phyloP scores from a whole-genome alignment of 2,113 vertebrate genomes.

The Struthidea cinerea region DNA sequence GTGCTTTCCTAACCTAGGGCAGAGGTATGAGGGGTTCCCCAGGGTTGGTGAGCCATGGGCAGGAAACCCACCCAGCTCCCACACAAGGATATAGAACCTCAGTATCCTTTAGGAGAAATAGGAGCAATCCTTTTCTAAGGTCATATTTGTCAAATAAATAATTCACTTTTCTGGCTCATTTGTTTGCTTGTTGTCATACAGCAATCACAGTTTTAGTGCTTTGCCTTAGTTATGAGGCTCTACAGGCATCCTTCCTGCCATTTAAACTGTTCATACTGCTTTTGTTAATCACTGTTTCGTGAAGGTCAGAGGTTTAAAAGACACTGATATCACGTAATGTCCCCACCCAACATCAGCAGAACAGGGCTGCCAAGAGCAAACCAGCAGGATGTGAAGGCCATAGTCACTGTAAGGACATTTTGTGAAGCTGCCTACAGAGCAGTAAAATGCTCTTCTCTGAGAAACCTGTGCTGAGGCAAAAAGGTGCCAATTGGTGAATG shows the following conservation, averaged over 20 bases:
- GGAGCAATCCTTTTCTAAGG: background rate
- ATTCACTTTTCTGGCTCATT: background rate
- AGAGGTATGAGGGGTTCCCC: background rate
- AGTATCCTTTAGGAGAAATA: background rate
- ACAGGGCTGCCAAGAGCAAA: background rate
- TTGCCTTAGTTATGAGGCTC: background rate
- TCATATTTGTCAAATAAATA: background rate
- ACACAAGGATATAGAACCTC: background rate
- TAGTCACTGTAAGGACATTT: background rate
- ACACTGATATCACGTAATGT: background rate
- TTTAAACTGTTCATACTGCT: background rate
- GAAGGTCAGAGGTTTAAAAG: background rate
- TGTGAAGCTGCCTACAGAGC: background rate
- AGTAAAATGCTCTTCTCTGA: background rate
- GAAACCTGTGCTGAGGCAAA: background rate
- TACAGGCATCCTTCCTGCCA: background rate
- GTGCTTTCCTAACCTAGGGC: background rate
- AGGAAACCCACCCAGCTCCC: background rate
- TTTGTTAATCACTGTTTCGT: background rate
- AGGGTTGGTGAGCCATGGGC: background rate
- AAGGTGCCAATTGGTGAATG: background rate
- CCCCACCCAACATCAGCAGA: background rate
- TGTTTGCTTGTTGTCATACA: background rate
- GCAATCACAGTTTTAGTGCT: accelerated
- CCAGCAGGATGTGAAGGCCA: background rate